These are phyloP conservation scores for Macrophya annulata DNA, from an alignment of 2,888 invertebrate species.

Conservation along the genomic window DNA sequence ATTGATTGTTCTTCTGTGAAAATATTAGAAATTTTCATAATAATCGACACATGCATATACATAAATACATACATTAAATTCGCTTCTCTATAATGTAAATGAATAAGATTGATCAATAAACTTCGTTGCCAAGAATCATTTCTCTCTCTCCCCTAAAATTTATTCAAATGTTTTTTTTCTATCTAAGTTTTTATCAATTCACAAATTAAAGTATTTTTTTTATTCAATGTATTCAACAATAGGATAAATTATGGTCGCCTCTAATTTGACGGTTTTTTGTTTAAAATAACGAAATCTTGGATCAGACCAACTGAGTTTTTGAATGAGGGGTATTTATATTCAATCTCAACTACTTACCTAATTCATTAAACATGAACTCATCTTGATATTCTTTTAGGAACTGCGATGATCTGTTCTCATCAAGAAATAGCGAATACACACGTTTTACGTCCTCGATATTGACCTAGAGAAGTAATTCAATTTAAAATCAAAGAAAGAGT, in stretches of 20 bases:
- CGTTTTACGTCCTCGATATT: constrained; percentile 96
- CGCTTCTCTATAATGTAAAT: constrained; percentile 5
- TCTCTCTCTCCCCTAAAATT: neutral
- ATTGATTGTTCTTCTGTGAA: constrained; percentile 72
- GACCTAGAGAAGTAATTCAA: constrained; percentile 80
- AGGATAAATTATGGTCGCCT: neutral
- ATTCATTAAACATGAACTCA: constrained; percentile 95
- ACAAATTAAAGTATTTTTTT: neutral
- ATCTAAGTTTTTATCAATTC: neutral
- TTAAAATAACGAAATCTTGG: neutral
- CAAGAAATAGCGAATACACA: constrained; percentile 96
- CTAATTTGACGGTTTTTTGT: neutral
- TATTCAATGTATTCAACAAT: neutral
- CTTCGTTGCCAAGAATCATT: neutral
- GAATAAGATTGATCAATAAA: constrained; percentile 55
- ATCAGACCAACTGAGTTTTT: neutral
- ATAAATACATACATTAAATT: neutral
- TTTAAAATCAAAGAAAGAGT: constrained; percentile 34
- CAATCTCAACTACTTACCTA: constrained; percentile 65
- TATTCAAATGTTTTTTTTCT: neutral
- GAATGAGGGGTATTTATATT: neutral
- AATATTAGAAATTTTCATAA: constrained; percentile 55
- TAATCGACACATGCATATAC: neutral
- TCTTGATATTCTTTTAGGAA: constrained; percentile 97
- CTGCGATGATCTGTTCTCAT: constrained; percentile 95